A percentile compares a stretch with the other conserved stretches of the same genome.
Conservation (phyloP, 2,113 vertebrate species). For the Vireo altiloquus region DNA sequence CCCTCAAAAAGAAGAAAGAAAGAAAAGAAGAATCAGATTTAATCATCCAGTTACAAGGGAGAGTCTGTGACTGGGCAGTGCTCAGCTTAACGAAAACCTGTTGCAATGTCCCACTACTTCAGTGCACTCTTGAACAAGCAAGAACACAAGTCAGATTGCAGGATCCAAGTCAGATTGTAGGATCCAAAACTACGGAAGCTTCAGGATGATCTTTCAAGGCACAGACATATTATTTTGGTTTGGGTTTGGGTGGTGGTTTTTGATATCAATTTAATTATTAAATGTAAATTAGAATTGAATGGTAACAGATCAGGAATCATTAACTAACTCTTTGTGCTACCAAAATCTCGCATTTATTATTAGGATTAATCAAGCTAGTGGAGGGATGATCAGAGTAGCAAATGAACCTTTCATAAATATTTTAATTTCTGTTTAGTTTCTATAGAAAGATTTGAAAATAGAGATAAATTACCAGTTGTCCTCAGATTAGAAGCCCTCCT, state of each 20-base stretch:
- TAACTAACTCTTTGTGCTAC: background rate
- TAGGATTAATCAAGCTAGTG: background rate
- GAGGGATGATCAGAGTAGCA: background rate
- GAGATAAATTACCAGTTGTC: background rate
- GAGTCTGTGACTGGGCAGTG: background rate
- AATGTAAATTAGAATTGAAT: background rate
- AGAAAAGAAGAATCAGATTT: background rate
- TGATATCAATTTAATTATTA: background rate
- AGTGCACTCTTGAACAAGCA: background rate
- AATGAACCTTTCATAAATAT: background rate
- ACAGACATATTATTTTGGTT: background rate
- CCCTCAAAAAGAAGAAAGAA: too few relatives aligned
- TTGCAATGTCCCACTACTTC: background rate
- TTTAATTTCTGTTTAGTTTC: background rate
- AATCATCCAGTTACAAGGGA: background rate
- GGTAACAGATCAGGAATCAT: background rate
- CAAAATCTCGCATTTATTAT: background rate
- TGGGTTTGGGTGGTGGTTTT: rapidly evolving
- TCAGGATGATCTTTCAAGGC: background rate
- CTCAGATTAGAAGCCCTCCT: background rate
- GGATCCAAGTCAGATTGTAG: too few relatives aligned
- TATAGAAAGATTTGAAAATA: background rate
- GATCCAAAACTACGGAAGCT: background rate
- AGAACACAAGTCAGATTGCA: background rate
- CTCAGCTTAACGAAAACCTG: background rate